Conservation (phyloP, 2,797 vertebrate species). For the Eutrigla gurnardus region DNA sequence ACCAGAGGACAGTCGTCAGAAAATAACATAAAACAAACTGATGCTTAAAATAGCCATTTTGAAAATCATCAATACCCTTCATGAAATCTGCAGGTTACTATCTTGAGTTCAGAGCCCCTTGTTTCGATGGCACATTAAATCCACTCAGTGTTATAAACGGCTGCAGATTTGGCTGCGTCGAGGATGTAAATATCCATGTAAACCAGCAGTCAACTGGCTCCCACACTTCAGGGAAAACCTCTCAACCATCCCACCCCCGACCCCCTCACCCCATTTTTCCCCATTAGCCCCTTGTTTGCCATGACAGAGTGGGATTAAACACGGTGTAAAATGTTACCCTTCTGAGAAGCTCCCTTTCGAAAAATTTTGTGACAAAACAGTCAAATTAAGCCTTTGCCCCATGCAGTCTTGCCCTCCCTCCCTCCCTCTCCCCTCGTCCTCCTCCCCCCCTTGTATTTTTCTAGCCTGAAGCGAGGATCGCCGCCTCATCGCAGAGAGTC, state of each 20-base stretch:
- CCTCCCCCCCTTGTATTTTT: conserved; percentile 50
- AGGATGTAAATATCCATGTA: conserved; percentile 32
- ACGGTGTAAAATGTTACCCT: conserved; percentile 71
- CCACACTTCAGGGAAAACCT: conserved; percentile 52
- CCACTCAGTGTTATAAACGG: neutral
- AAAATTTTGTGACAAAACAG: conserved; percentile 76
- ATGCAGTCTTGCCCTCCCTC: conserved; percentile 43
- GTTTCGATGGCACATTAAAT: conserved; percentile 4
- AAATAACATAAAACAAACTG: neutral
- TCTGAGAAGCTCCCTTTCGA: conserved; percentile 65
- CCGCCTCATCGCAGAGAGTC: conserved; percentile 68
- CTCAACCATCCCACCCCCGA: conserved; percentile 20
- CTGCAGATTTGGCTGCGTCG: conserved; percentile 12
- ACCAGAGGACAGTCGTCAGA: neutral
- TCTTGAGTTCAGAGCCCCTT: neutral
- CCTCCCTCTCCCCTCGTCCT: conserved; percentile 10
- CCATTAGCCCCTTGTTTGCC: conserved; percentile 76
- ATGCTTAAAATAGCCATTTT: neutral
- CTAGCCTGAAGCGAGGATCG: conserved; percentile 76
- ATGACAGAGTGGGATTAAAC: conserved; percentile 79
- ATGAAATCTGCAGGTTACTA: neutral
- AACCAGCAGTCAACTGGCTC: conserved; percentile 41
- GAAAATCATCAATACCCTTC: neutral
- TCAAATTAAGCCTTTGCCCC: conserved; percentile 79
- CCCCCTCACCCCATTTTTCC: conserved; percentile 50